Base-by-base conservation (phyloP, 2,113 vertebrate genomes). In the Mirza zaza region DNA sequence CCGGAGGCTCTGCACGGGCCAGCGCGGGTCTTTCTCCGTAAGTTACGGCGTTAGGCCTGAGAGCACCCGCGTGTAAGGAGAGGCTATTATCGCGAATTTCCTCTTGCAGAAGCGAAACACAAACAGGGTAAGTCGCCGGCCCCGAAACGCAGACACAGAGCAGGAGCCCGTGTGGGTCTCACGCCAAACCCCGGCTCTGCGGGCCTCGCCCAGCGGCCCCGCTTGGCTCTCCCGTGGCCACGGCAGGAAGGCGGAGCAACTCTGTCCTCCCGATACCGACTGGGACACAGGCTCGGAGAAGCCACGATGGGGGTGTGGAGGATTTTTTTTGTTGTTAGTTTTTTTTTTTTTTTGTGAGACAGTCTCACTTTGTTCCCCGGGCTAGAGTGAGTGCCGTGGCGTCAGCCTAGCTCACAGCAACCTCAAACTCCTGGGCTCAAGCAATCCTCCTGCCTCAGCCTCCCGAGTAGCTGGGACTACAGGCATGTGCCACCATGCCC, bases 261-360 rank as follows among this genome's bases (percentile, higher is more conserved):
- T 10, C 20, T 21, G 6, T 14, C 32, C 12, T n/a, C 32, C 0
- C 1, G 0, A 52, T 1, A 25, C 20, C 6, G 8, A 29, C 0
- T 0, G 39, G 45, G 61, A 91, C 42, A 34, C 4, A 29, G 21
- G 3, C 70, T 61, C 29, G 11, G 25, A 27, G 18, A 39, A n/a
- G 52, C 27, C 42, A 32, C 6, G 14, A 7, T 6, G 8, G 11
- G 15, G n/a, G 39, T 5, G 42, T 45, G 42, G 42, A 8, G 42
- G 42, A 45, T 45, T 45, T 45, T 45, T 7, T 45, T 45, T 45
- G 6, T 45, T 45, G 1, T 45, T 45, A 45, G 42, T 45, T 45
- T 45, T 45, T 45, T 45, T 1, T 45, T 45, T 45, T 1, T 45
- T 45, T 45, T 45, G 6, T 45, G 6, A 45, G 42, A 42, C 42